Percentiles rank a stretch among this genome's conserved stretches.
Evolutionary conservation across 2,113 vertebrate genomes (phyloP).

Genomic region (Eulemur rufifrons): DNA sequence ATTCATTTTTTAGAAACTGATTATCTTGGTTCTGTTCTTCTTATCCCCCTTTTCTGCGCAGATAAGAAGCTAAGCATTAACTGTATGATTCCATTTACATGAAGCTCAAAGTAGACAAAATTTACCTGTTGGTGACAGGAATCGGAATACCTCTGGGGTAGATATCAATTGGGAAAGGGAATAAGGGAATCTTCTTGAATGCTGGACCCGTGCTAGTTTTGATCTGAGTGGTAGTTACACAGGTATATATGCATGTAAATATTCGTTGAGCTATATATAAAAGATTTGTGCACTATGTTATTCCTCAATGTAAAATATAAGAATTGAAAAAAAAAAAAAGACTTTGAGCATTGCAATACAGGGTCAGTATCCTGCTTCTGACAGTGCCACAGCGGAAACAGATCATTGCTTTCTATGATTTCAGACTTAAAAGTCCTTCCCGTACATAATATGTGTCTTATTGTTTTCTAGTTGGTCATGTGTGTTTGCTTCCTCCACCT

Average conservation of each 20-base stretch:
- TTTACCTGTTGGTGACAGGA: not conserved
- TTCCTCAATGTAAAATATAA: not conserved
- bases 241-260: not conserved
- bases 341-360: not conserved
- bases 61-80: constrained; percentile 7
- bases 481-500: not conserved
- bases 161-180: not conserved
- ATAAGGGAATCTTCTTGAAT: not conserved
- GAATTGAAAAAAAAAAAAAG: not conserved
- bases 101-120: constrained; percentile 27
- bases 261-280: not conserved
- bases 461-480: not conserved
- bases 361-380: not conserved
- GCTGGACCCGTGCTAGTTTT: not conserved
- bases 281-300: not conserved
- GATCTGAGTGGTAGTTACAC: not conserved
- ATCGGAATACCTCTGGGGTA: not conserved
- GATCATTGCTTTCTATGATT: not conserved
- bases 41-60: not conserved
- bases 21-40: not conserved
- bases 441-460: not conserved
- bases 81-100: not conserved
- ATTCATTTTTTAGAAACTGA: not conserved
- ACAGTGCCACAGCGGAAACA: not conserved
- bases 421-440: not conserved